These are phyloP conservation scores for Symphodus melops DNA, from an alignment of 2,113 vertebrate species.

Conservation along the genomic window DNA sequence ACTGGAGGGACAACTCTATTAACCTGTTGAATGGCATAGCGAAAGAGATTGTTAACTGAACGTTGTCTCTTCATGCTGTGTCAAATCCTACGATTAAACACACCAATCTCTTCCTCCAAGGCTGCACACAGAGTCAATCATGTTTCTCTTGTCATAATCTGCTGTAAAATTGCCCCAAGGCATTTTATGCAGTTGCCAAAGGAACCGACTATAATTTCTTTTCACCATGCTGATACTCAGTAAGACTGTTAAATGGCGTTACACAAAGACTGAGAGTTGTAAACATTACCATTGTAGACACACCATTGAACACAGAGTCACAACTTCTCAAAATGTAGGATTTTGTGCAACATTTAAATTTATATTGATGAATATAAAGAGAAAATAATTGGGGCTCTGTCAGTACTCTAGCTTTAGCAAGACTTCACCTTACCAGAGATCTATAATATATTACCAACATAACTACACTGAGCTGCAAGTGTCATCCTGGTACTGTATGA, in stretches of 20 bases:
- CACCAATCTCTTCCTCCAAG: conserved; percentile 50
- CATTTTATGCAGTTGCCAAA: conserved; percentile 41
- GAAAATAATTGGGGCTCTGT: too few species aligned
- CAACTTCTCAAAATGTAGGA: background rate
- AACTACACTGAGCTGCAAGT: too few species aligned
- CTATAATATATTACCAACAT: too few species aligned
- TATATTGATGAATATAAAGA: too few species aligned
- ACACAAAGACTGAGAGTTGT: conserved; percentile 21
- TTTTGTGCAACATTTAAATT: background rate
- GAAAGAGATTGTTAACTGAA: conserved; percentile 11
- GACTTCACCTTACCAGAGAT: too few species aligned
- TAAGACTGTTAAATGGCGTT: conserved; percentile 27
- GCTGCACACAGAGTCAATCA: conserved; percentile 47
- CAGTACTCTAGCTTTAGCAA: too few species aligned
- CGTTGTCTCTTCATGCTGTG: conserved; percentile 42
- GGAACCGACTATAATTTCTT: conserved; percentile 34
- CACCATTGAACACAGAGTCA: background rate
- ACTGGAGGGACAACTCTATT: conserved; percentile 39
- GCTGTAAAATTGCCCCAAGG: conserved; percentile 60
- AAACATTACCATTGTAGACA: background rate
- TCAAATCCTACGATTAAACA: conserved; percentile 58
- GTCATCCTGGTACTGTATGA: background rate
- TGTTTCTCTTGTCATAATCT: conserved; percentile 46
- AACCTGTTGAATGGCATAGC: conserved; percentile 48
- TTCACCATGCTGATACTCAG: conserved; percentile 7